Base-by-base conservation (phyloP, 1,140 invertebrate species). In the Caerostris extrusa region DNA sequence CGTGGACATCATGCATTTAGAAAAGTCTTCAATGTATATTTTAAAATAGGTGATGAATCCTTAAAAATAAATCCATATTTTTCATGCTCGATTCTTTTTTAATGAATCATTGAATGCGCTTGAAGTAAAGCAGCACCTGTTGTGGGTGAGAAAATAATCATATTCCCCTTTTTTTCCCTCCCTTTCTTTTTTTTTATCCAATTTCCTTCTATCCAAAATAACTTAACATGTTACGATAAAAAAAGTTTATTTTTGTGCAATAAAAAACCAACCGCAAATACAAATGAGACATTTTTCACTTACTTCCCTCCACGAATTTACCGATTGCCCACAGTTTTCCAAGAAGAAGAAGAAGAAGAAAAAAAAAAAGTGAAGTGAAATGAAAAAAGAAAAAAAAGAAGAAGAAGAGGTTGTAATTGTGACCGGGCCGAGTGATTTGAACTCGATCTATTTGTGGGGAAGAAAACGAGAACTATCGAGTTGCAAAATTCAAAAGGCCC, bases 261-360 rank as follows among this genome's bases (percentile, higher is more conserved):
- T 17, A 64, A 87, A 50, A 89, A 34, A 56, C 34, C 64, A 57
- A 55, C n/a, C 34, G 12, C 61, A 55, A 56, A 60, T 50, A 71
- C 61, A 71, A 89, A 89, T 89, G 87, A 89, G 87, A 56, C 87
- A 89, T 89, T 89, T 89, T 89, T 89, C 87, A 89, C 87, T 89
- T 53, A 34, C 87, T 89, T 87, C 64, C 55, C 81, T 83, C 17
- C 53, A 17, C 19, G 64, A 71, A 60, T 87, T 89, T 50, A 67
- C 64, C 53, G 61, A 69, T 71, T 89, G 64, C 64, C 12, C 6
- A 17, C 19, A 19, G 34, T 71, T 53, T 89, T 71, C 64, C 53
- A 8, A 10, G 19, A 8, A 7, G 10, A 17, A 50, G 19, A 57
- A 87, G 58, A 61, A 61, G 55, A 61, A 83, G 5, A n/a, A 83